Conservation (phyloP, 2,888 invertebrate species). For the Dryomyza anilis region DNA sequence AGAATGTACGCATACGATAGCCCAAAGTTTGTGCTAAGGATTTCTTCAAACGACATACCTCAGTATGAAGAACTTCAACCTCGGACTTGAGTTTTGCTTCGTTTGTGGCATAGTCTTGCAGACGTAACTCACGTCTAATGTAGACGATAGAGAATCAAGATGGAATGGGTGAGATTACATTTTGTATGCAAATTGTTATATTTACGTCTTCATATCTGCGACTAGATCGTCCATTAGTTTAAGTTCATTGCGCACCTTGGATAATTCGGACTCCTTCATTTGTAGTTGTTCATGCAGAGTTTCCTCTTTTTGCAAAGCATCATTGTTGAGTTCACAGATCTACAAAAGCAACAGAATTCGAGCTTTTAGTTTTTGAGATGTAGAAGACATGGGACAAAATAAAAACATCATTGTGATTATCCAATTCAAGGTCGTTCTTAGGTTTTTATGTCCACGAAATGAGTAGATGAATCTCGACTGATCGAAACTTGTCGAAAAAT, state of each 20-base stretch:
- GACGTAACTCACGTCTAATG: conserved; percentile 40
- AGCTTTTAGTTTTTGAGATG: too few species aligned
- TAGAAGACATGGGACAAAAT: too few species aligned
- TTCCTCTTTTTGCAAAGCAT: conserved; percentile 33
- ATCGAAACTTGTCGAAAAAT: too few species aligned
- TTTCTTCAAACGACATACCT: conserved; percentile 37
- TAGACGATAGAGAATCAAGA: background rate
- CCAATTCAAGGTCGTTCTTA: too few species aligned
- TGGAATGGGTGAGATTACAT: background rate
- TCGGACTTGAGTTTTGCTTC: conserved; percentile 39
- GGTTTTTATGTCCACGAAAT: too few species aligned
- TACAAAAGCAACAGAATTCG: background rate
- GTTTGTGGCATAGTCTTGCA: conserved; percentile 29
- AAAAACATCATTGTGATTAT: too few species aligned
- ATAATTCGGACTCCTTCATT: conserved; percentile 30
- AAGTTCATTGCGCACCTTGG: conserved; percentile 31
- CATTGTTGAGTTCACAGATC: conserved; percentile 37
- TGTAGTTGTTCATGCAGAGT: conserved; percentile 30
- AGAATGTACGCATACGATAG: conserved; percentile 46
- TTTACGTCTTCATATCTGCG: conserved; percentile 35
- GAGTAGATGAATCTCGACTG: too few species aligned
- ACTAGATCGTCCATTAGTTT: conserved; percentile 34
- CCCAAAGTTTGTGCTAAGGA: conserved; percentile 47
- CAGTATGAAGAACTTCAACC: conserved; percentile 38
- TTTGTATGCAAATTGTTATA: background rate